Conservation (phyloP, 2,113 vertebrate genomes). For the Anseranas semipalmata region DNA sequence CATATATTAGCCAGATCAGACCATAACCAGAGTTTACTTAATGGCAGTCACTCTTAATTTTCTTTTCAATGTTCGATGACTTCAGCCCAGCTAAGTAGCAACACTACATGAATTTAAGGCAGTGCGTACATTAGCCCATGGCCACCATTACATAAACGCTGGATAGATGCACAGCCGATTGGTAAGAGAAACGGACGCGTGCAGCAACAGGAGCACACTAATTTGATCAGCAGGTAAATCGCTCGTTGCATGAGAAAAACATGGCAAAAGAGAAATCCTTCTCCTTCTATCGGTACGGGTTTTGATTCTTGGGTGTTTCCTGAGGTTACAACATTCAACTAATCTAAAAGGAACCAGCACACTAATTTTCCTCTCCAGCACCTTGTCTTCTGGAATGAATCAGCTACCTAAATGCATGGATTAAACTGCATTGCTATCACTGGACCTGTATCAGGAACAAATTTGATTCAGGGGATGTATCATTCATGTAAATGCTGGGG, state of each 20-base stretch:
- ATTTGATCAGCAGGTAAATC: not conserved
- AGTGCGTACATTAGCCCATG: not conserved
- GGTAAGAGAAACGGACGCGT: not conserved
- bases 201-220: not conserved
- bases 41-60: not conserved
- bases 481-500: not conserved
- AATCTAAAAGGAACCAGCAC: not conserved
- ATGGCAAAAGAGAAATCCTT: not conserved
- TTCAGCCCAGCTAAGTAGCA: not conserved
- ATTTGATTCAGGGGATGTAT: not conserved
- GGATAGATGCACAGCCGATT: not conserved
- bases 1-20: not conserved
- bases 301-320: not conserved
- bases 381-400: constrained; percentile 21
- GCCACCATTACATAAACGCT: not conserved
- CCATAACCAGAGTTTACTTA: not conserved
- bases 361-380: not conserved
- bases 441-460: constrained; percentile 11
- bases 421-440: constrained; percentile 13
- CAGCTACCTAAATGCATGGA: not conserved
- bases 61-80: not conserved
- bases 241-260: not conserved
- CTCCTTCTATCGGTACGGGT: not conserved
- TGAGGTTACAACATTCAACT: not conserved
- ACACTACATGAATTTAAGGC: not conserved